A percentile compares a stretch with the other conserved stretches of the same genome.
phyloP scores from a whole-genome alignment of 2,113 vertebrate genomes.

The Entomyzon cyanotis region DNA sequence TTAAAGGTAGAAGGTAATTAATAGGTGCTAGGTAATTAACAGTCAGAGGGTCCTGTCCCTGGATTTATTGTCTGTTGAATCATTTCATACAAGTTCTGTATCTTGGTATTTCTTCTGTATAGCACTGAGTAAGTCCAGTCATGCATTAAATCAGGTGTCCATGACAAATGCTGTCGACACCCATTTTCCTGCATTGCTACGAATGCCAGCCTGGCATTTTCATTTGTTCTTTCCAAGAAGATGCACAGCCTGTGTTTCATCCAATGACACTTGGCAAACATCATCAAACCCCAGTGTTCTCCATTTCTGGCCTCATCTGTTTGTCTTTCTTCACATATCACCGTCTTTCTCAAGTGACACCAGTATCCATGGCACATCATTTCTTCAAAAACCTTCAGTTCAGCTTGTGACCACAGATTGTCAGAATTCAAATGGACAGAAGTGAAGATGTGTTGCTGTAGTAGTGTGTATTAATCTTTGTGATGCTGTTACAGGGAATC shows the following conservation, averaged over 20 bases:
- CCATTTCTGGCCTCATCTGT: background rate
- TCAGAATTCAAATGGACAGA: background rate
- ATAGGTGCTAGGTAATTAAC: background rate
- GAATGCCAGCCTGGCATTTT: background rate
- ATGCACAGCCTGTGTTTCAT: background rate
- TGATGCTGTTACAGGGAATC: background rate
- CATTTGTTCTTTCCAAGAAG: background rate
- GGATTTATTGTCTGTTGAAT: background rate
- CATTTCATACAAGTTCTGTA: background rate
- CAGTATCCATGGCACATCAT: rapidly evolving
- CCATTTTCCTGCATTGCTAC: background rate
- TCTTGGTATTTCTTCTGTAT: background rate
- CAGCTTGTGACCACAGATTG: background rate
- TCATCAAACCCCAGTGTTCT: background rate
- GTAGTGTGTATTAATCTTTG: background rate
- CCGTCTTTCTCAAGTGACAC: background rate
- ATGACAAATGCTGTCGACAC: background rate
- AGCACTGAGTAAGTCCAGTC: background rate
- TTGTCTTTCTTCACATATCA: background rate
- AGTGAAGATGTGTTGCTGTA: background rate
- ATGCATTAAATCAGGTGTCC: background rate
- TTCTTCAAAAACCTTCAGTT: background rate
- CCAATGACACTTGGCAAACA: background rate
- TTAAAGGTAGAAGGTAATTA: background rate
- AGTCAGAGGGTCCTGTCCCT: background rate